Evolutionary conservation across 2,888 invertebrate genomes (phyloP).

Genomic region (Amblyjoppa proteus): DNA sequence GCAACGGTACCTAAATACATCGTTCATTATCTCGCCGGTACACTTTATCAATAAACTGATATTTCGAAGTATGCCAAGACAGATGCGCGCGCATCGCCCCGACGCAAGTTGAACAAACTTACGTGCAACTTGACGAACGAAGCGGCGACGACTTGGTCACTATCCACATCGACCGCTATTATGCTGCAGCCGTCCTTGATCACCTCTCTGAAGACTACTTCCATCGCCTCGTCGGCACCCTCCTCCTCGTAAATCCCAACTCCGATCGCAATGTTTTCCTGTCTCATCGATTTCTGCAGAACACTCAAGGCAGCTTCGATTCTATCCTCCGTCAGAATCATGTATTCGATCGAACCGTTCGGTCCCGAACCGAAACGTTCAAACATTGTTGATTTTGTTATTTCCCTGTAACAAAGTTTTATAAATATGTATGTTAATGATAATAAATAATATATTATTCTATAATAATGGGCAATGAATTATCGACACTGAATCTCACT

Average conservation of each 20-base stretch:
- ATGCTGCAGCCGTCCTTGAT: slow-evolving; percentile 88
- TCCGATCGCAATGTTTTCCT: slow-evolving; percentile 78
- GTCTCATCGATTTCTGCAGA: slow-evolving; percentile 75
- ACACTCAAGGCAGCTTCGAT: slow-evolving; percentile 74
- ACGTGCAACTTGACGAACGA: slow-evolving; percentile 91
- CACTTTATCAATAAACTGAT: slow-evolving; percentile 10
- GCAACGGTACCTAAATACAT: slow-evolving; percentile 53
- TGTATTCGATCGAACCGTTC: slow-evolving; percentile 73
- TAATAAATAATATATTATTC: too few relatives aligned
- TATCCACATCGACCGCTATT: slow-evolving; percentile 86
- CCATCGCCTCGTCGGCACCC: slow-evolving; percentile 78
- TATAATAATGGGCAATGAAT: too few relatives aligned
- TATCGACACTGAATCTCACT: too few relatives aligned
- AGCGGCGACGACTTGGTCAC: slow-evolving; percentile 87
- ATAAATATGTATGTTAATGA: background rate
- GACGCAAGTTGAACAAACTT: slow-evolving; percentile 61
- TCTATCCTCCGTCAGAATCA: slow-evolving; percentile 72
- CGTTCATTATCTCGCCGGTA: background rate
- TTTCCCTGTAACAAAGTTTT: slow-evolving; percentile 19
- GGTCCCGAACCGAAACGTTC: slow-evolving; percentile 57
- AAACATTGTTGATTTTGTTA: slow-evolving; percentile 59
- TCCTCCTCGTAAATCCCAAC: slow-evolving; percentile 77
- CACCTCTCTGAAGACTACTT: slow-evolving; percentile 73
- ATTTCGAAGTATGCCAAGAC: background rate
- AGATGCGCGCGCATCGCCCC: background rate